Percentiles rank a stretch among this genome's conserved stretches.
These are phyloP conservation scores for Cirrhinus molitorella DNA, from an alignment of 2,797 vertebrate genomes.

Conservation along the genomic window DNA sequence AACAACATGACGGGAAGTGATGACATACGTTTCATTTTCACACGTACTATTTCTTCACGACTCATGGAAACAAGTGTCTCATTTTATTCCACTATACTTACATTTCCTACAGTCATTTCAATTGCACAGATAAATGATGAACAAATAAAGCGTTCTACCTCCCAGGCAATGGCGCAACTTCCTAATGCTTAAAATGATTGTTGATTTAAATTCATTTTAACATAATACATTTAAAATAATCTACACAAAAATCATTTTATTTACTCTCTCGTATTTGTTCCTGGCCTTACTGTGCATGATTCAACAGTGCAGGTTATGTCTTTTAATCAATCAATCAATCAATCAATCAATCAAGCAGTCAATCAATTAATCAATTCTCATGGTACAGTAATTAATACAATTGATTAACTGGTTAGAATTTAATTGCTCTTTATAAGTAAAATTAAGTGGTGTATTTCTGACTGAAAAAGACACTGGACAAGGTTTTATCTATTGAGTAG, in stretches of 20 bases:
- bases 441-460: no score
- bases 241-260: background rate
- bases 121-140: constrained; percentile 3
- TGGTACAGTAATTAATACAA: no score
- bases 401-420: no score
- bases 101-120: background rate
- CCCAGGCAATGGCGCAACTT: background rate
- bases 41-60: background rate
- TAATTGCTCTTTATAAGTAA: no score
- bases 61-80: background rate
- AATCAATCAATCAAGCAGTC: no score
- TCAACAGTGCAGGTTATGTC: background rate
- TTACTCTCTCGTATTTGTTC: background rate
- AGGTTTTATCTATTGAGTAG: no score
- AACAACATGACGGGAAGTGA: background rate
- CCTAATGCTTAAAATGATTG: background rate
- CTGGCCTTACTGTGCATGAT: background rate
- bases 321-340: no score
- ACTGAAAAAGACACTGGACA: no score
- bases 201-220: background rate
- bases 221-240: background rate
- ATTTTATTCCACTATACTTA: constrained; percentile 19
- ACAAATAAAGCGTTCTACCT: background rate
- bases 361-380: no score
- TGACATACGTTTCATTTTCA: background rate